phyloP scores from a whole-genome alignment of 2,888 invertebrate species.

The Xestobium rufovillosum region DNA sequence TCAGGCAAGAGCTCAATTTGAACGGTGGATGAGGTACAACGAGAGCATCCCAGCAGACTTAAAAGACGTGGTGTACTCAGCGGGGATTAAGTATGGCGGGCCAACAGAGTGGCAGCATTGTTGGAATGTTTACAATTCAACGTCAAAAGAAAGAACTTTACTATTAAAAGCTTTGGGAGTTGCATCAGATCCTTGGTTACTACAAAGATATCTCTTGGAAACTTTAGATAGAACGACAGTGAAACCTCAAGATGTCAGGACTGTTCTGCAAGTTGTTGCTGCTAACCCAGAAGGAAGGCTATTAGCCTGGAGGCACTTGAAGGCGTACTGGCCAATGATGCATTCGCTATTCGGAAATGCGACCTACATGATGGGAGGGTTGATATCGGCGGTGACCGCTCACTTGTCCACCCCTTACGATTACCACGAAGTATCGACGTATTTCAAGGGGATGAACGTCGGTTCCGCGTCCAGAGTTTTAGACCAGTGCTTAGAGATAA shows the following conservation, averaged over 20 bases:
- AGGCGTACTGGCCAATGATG: constrained; percentile 61
- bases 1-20: constrained; percentile 61
- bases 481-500: constrained; percentile 69
- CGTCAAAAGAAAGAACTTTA: constrained; percentile 64
- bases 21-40: constrained; percentile 62
- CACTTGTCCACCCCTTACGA: constrained; percentile 67
- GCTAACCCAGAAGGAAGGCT: constrained; percentile 62
- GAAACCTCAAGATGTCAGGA: constrained; percentile 60
- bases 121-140: constrained; percentile 62
- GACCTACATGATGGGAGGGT: constrained; percentile 54
- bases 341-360: constrained; percentile 57
- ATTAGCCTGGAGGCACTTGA: constrained; percentile 66
- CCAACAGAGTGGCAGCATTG: constrained; percentile 68
- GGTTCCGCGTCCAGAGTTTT: constrained; percentile 49
- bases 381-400: constrained; percentile 57
- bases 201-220: constrained; percentile 69
- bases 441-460: constrained; percentile 44
- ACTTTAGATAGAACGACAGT: constrained; percentile 63
- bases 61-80: constrained; percentile 59
- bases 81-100: constrained; percentile 64
- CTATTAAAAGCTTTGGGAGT: constrained; percentile 65
- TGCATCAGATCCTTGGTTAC: constrained; percentile 69
- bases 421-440: constrained; percentile 58
- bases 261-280: constrained; percentile 65
- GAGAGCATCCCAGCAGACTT: constrained; percentile 65